Percentiles rank a stretch among this genome's conserved stretches.
Conservation (phyloP, 2,113 vertebrate species). For the Coptodon rendalli region DNA sequence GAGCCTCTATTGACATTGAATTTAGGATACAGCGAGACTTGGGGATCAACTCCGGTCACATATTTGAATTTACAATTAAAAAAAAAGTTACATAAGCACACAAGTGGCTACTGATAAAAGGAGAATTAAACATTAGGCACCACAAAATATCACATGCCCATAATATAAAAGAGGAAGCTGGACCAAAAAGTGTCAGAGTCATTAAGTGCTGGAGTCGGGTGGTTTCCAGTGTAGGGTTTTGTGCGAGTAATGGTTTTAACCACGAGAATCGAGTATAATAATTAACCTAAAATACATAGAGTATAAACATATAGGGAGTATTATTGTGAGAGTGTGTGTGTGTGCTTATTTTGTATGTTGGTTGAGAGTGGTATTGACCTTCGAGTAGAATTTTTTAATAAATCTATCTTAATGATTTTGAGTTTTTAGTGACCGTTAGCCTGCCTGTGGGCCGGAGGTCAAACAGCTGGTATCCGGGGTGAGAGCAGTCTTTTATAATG, state of each 20-base stretch:
- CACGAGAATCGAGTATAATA: neutral
- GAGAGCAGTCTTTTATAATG: neutral
- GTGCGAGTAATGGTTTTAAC: neutral
- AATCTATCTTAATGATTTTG: neutral
- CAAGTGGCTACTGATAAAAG: neutral
- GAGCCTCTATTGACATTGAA: neutral
- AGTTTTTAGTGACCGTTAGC: neutral
- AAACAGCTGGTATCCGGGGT: neutral
- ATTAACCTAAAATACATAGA: neutral
- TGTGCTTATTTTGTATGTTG: neutral
- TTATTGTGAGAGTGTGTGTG: neutral
- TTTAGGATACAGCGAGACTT: neutral
- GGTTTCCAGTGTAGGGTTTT: neutral
- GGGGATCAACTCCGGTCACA: neutral
- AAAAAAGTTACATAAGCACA: neutral
- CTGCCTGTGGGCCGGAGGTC: neutral
- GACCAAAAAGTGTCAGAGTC: neutral
- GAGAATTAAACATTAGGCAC: neutral
- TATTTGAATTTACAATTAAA: neutral
- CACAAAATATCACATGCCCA: neutral
- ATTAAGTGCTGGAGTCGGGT: neutral
- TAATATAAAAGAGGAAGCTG: neutral
- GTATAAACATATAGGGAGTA: neutral
- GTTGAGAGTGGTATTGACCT: neutral
- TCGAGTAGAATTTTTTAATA: neutral